Percentiles rank a stretch among this genome's conserved stretches.
These are phyloP conservation scores for Drosophila parthenogenetica DNA, from an alignment of 2,888 invertebrate species.

Conservation along the genomic window DNA sequence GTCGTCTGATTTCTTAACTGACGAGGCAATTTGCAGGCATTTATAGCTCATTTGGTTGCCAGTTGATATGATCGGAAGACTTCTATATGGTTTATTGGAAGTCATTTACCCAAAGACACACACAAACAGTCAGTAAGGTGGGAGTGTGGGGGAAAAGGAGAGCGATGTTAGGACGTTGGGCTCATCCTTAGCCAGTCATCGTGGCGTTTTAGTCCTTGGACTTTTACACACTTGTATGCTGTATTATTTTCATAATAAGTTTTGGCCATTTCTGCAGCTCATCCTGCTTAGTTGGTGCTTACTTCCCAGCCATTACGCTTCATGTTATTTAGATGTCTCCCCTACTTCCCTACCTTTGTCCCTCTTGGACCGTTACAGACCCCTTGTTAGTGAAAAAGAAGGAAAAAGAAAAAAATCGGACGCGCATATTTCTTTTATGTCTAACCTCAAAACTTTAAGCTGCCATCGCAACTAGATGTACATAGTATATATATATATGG, in stretches of 20 bases:
- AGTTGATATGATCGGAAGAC: conserved; percentile 64
- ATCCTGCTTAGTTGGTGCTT: conserved; percentile 75
- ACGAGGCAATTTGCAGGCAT: conserved; percentile 53
- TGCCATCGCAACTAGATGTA: conserved; percentile 32
- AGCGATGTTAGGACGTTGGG: no score
- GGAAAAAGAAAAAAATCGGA: conserved; percentile 25
- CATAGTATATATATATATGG: conserved; percentile 2
- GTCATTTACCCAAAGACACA: conserved; percentile 7
- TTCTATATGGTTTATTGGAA: conserved; percentile 47
- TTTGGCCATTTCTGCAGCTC: conserved; percentile 76
- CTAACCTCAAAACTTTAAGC: conserved; percentile 73
- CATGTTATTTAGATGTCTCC: conserved; percentile 72
- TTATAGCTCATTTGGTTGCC: conserved; percentile 75
- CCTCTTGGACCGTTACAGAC: conserved; percentile 15
- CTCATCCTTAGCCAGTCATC: conserved; percentile 8
- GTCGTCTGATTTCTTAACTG: conserved; percentile 31
- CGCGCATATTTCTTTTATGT: conserved; percentile 71
- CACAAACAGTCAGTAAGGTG: not conserved
- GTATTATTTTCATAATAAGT: conserved; percentile 78
- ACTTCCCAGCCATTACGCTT: conserved; percentile 72
- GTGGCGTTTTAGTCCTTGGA: conserved; percentile 6
- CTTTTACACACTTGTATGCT: conserved; percentile 37
- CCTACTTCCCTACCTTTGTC: not conserved
- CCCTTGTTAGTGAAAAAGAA: conserved; percentile 47
- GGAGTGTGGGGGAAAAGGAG: no score